Base-by-base conservation (phyloP, 2,113 vertebrate species). In the Pangasianodon gigas region DNA sequence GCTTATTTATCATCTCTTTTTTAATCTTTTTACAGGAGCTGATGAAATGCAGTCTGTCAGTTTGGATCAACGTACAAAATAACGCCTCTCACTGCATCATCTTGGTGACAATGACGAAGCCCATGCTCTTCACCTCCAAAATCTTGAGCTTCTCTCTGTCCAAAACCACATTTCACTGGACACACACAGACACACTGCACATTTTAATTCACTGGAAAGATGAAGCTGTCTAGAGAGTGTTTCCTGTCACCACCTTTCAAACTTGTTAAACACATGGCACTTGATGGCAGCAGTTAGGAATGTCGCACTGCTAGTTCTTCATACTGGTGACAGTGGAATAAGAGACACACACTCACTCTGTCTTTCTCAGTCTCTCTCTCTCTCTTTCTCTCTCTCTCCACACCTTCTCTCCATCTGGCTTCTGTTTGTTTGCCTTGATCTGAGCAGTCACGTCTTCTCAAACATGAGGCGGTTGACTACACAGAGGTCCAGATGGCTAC, bases 381-480 rank as follows among this genome's bases (percentile, higher is more conserved):
- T 29, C 26, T 29, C 62, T 65, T 26, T n/a, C 65, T 65, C 26
- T 79, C 58, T 81, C 58, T 48, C 56, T 62, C 71, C 69, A 21
- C 67, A 82, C 48, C 82, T 75, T 93, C 91, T 87, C 75, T 94
- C 90, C 95, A 94, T 95, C 94, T 95, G 94, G 93, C 94, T 94
- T 92, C 87, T 2, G 71, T 96, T 95, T 95, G 90, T 92, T 89
- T 95, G 88, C 91, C 93, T 93, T 84, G 24, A 88, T 89, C 84
- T 86, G 48, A 26, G 11, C 69, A 29, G n/a, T 67, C 89, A 74
- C 51, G 26, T 88, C 85, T 90, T 81, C 84, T 91, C 91, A 60
- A 81, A 83, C 71, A 51, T 80, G 24, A 79, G 46, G 60, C n/a
- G 74, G 62, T 84, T 88, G 71, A 87, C 62, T 82, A 69, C 65